Percentiles rank a stretch among this genome's conserved stretches.
These are phyloP conservation scores for Tachypleus tridentatus DNA, from an alignment of 1,140 invertebrate species.

Conservation along the genomic window DNA sequence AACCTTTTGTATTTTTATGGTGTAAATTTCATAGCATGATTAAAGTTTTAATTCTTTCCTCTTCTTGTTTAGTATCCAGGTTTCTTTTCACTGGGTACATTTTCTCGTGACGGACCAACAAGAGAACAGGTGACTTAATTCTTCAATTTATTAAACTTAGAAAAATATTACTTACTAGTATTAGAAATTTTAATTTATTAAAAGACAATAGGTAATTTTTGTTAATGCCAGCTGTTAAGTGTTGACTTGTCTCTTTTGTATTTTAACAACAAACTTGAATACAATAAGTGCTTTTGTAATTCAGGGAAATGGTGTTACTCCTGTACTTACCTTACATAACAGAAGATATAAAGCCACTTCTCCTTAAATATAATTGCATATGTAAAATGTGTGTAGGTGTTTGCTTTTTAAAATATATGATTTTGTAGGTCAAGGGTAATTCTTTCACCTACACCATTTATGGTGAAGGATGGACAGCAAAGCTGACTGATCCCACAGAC, in stretches of 20 bases:
- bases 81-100: constrained; percentile 56
- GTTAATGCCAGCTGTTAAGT: too few relatives aligned
- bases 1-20: neutral
- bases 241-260: too few relatives aligned
- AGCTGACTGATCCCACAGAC: constrained; percentile 45
- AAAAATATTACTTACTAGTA: neutral
- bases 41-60: constrained; percentile 3
- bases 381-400: neutral
- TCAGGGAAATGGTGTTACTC: too few relatives aligned
- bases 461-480: constrained; percentile 62
- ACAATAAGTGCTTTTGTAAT: too few relatives aligned
- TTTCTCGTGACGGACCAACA: constrained; percentile 52
- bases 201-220: too few relatives aligned
- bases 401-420: constrained; percentile 6
- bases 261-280: too few relatives aligned
- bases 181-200: neutral
- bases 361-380: too few relatives aligned
- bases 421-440: constrained; percentile 41
- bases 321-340: too few relatives aligned
- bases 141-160: neutral
- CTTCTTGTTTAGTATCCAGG: constrained; percentile 48
- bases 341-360: too few relatives aligned
- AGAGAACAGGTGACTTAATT: constrained; percentile 36
- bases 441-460: constrained; percentile 54
- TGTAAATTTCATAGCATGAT: neutral